A percentile compares a stretch with the other conserved stretches of the same genome.
Conservation (phyloP, 1,140 invertebrate species). For the Pinna nobilis region DNA sequence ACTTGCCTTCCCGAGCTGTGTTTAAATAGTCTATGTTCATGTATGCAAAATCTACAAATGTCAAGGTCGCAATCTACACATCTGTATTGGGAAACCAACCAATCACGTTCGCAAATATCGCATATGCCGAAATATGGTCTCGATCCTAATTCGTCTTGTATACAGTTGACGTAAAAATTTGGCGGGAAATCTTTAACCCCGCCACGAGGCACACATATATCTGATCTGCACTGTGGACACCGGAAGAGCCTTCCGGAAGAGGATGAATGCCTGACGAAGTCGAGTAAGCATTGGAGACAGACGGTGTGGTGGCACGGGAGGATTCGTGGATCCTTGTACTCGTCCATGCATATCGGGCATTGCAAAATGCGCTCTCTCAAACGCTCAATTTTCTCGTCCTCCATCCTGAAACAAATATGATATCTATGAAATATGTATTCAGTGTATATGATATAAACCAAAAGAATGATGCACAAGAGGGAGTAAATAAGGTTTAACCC, state of each 20-base stretch:
- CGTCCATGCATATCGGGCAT: constrained; percentile 69
- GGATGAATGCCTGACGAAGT: constrained; percentile 56
- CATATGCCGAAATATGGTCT: constrained; percentile 55
- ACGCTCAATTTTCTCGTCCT: constrained; percentile 63
- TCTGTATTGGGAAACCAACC: constrained; percentile 61
- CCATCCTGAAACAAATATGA: constrained; percentile 54
- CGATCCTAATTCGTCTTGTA: constrained; percentile 65
- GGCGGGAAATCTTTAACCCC: constrained; percentile 66
- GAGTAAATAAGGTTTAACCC: too few species aligned
- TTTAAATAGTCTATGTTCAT: constrained; percentile 61
- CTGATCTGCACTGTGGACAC: constrained; percentile 64
- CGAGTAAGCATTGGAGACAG: constrained; percentile 63
- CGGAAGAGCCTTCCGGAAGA: constrained; percentile 61
- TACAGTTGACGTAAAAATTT: constrained; percentile 67
- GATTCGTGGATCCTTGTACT: constrained; percentile 66
- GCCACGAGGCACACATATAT: constrained; percentile 63
- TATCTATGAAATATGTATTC: too few species aligned
- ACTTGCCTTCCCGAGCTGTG: constrained; percentile 49
- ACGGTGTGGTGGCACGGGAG: constrained; percentile 68
- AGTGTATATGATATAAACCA: too few species aligned
- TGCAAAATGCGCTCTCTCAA: constrained; percentile 62
- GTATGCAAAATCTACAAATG: constrained; percentile 67
- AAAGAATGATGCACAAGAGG: too few species aligned
- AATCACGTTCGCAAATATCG: constrained; percentile 60
- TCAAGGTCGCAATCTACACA: constrained; percentile 68